Evolutionary conservation across 2,797 vertebrate genomes (phyloP).

Genomic region (Rhodeus uyekii): DNA sequence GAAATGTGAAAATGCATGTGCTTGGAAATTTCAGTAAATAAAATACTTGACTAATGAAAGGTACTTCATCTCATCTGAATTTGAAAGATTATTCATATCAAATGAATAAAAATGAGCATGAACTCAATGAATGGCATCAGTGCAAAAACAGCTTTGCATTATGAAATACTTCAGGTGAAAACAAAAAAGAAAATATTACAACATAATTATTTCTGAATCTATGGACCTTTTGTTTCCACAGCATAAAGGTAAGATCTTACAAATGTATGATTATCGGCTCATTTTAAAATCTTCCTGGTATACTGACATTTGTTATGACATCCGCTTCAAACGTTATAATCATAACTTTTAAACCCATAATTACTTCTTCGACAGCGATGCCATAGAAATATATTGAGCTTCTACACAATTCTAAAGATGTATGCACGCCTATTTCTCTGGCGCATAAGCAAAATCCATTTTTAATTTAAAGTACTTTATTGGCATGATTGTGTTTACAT

Average conservation of each 20-base stretch:
- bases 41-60: not conserved
- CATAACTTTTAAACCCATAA: too few species aligned
- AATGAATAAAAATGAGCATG: not conserved
- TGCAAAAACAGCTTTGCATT: not conserved
- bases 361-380: too few species aligned
- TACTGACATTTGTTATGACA: too few species aligned
- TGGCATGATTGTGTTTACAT: too few species aligned
- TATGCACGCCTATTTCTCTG: too few species aligned
- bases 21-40: not conserved
- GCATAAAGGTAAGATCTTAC: not conserved
- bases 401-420: too few species aligned
- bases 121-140: not conserved
- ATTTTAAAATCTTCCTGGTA: too few species aligned
- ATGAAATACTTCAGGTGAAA: not conserved
- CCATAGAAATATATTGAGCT: too few species aligned
- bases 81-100: not conserved
- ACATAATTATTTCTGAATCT: not conserved
- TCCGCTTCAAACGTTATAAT: too few species aligned
- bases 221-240: not conserved
- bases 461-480: too few species aligned
- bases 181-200: not conserved
- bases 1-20: not conserved
- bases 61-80: not conserved
- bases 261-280: too few species aligned
- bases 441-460: too few species aligned